Base-by-base conservation (phyloP, 2,797 vertebrate species). In the Urosaurus nigricauda region DNA sequence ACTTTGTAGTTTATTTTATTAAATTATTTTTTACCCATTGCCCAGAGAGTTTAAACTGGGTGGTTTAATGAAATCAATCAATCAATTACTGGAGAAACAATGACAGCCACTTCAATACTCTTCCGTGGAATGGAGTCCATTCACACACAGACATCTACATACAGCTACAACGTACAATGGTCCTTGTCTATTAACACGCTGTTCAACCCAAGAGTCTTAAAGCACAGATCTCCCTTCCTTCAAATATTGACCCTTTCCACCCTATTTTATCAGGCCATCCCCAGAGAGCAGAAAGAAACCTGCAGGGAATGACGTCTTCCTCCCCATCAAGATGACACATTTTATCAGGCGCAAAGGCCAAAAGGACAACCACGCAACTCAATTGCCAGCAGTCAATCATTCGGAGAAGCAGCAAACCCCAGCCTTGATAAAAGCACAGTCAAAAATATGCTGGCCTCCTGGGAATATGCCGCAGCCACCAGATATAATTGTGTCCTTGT, bases 291-390 rank as follows among this genome's bases (percentile, higher is more conserved):
- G 6, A 89, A 90, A 21, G n/a, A 32, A 40, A 82, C 65, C 82
- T 91, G 51, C 68, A 84, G 12, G 79, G 90, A 91, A 75, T 21
- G 19, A 3, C 7, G 0, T n/a, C 87, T 85, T 84, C 73, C 8
- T 19, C 35, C 86, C 81, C 78, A 88, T 91, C 4, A 0, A 37
- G 40, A 53, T 21, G 13, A 84, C 7, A 71, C 82, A 70, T 93
- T 92, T 85, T 92, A 1, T 91, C 95, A 94, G 93, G 80, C 87
- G 83, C 1, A 0, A 80, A 88, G 87, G 70, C 91, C 26, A 43
- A 40, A 0, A 0, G 9, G 43, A 37, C 56, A 78, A 78, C 88
- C 85, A 65, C 77, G 16, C 21, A 0, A 0, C 35, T 51, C 92
- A 93, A 95, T 89, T 90, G 87, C 88, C 86, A 90, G 81, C 91